A percentile compares a stretch with the other conserved stretches of the same genome.
Conservation (phyloP, 2,113 vertebrate genomes). For the Sarotherodon lohbergeri region DNA sequence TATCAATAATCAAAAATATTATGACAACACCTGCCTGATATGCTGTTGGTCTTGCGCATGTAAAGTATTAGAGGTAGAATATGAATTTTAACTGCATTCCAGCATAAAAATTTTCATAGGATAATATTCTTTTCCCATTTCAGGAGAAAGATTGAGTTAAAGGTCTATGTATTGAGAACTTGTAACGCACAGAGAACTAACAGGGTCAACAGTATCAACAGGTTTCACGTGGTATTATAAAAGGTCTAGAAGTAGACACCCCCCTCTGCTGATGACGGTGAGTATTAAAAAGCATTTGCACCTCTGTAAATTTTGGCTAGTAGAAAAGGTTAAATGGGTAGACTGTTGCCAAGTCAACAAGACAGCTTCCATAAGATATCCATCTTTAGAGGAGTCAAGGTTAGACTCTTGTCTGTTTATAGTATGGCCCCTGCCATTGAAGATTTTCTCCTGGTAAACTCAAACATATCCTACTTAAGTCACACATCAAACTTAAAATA, state of each 20-base stretch:
- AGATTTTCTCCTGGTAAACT: neutral
- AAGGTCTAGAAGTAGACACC: conserved; percentile 10
- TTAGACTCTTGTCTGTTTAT: neutral
- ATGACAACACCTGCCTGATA: neutral
- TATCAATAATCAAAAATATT: neutral
- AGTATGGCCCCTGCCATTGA: neutral
- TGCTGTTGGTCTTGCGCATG: neutral
- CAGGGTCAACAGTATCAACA: neutral
- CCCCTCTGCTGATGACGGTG: conserved; percentile 47
- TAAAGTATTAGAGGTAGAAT: neutral
- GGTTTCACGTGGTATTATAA: neutral
- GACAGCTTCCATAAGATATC: neutral
- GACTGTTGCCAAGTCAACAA: neutral
- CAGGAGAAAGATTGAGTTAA: neutral
- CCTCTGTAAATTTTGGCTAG: neutral
- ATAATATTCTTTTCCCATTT: neutral
- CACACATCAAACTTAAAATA: neutral
- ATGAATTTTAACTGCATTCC: neutral
- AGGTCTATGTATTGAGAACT: neutral
- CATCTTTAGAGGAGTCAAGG: neutral
- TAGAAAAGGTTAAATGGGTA: neutral
- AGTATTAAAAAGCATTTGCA: conserved; percentile 20
- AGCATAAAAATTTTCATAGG: neutral
- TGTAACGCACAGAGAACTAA: neutral
- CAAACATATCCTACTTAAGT: neutral